phyloP scores from a whole-genome alignment of 2,888 invertebrate species.

The Octonoba sinensis region DNA sequence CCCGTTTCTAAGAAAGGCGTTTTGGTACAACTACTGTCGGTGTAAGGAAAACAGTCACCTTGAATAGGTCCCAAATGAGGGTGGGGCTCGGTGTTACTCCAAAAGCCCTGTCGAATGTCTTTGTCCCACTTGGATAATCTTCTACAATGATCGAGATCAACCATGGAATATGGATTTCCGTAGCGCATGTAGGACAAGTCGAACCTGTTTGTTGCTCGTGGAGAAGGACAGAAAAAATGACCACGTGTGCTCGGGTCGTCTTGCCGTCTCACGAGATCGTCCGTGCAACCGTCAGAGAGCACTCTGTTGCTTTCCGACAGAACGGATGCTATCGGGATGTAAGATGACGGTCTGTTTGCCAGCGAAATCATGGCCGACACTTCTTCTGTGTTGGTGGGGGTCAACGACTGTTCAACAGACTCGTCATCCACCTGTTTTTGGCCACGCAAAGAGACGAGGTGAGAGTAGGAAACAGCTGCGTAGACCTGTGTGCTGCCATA shows the following conservation, averaged over 20 bases:
- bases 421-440: slow-evolving; percentile 59
- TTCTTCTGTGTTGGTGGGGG: slow-evolving; percentile 64
- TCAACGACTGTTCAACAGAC: slow-evolving; percentile 59
- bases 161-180: slow-evolving; percentile 46
- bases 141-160: slow-evolving; percentile 36
- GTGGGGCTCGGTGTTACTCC: slow-evolving; percentile 34
- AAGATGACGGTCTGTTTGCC: slow-evolving; percentile 28
- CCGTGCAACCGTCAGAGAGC: slow-evolving; percentile 38
- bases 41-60: slow-evolving; percentile 48
- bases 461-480: slow-evolving; percentile 64
- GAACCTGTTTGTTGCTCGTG: slow-evolving; percentile 29
- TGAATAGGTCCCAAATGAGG: slow-evolving; percentile 33
- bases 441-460: slow-evolving; percentile 46
- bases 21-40: slow-evolving; percentile 34
- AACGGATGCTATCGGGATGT: slow-evolving; percentile 51
- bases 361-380: slow-evolving; percentile 63
- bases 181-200: slow-evolving; percentile 49
- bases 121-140: slow-evolving; percentile 47
- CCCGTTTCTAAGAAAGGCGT: slow-evolving; percentile 31
- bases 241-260: slow-evolving; percentile 21
- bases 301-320: slow-evolving; percentile 60
- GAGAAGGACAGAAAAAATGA: slow-evolving; percentile 29
- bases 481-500: slow-evolving; percentile 63
- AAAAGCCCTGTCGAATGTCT: slow-evolving; percentile 50
- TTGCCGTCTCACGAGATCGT: slow-evolving; percentile 30